Evolutionary conservation across 2,113 vertebrate species (phyloP), one percentile per base, ranked within the genome.

Genomic region (Neopipo cinnamomea): DNA sequence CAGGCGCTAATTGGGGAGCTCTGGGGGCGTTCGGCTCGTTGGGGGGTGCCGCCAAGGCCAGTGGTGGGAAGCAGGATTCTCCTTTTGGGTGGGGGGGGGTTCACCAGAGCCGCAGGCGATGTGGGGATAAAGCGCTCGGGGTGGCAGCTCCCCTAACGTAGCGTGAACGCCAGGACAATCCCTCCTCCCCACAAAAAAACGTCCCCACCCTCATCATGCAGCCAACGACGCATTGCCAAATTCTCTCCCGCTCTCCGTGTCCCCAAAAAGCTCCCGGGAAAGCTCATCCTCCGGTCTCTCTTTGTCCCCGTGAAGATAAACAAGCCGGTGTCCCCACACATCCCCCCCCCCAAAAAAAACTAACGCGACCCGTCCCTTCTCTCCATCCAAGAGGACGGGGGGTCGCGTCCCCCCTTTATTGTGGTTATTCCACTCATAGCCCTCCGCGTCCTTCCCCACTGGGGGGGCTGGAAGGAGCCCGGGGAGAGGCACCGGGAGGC

Each of bases 281-380:
- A 68, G 2, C 30, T 2, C n/a, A 18, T 28, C 35, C 30, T 68
- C 4, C 14, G 0, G 0, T 12, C 66, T 18, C 9, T 68, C 88
- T 94, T 91, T 94, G 88, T 91, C 61, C 14, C 24, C 7, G 8
- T 8, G 8, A 56, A 41, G 62, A 47, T n/a, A 28, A n/a, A 61
- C 8, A 25, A 27, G 55, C 13, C 4, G 6, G 33, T 37, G 59
- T 7, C 8, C 5, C 13, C 9, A 12, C 24, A 4, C 37, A 21
- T 24, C 41, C 14, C 13, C 24, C 30, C 52, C 24, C 8, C 14
- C 15, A 42, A 42, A 16, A 7, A 3, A 5, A 67, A 59, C 62
- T 2, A 27, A 24, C 4, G 19, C 11, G 12, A 18, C 27, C 33
- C 6, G 4, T 49, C 70, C n/a, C 18, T 28, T 21, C 44, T 23